Conservation (phyloP, 2,797 vertebrate genomes). For the Buceros bicornis region DNA sequence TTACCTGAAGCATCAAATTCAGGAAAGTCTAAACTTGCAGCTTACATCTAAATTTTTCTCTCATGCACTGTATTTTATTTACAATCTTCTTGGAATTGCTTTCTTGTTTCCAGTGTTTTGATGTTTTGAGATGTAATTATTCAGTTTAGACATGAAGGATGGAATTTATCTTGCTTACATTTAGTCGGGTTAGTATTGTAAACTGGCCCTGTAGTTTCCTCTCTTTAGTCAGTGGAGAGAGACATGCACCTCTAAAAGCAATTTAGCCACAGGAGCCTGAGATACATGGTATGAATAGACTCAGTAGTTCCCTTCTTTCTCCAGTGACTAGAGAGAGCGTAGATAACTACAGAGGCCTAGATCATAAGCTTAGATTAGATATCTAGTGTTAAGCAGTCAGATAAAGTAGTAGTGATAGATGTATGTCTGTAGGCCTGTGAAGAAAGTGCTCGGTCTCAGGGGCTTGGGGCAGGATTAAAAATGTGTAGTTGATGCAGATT, state of each 20-base stretch:
- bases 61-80: not conserved
- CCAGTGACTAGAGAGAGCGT: not conserved
- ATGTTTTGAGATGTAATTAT: not conserved
- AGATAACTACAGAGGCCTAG: not conserved
- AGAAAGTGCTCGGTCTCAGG: not conserved
- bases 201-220: not conserved
- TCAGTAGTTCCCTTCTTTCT: not conserved
- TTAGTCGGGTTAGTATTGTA: not conserved
- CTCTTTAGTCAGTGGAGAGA: not conserved
- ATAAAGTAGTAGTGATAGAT: not conserved
- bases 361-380: accelerated
- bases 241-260: not conserved
- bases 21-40: not conserved
- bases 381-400: not conserved
- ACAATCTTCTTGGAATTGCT: not conserved
- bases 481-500: not conserved
- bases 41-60: not conserved
- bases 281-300: not conserved
- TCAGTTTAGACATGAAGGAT: not conserved
- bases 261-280: not conserved
- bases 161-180: accelerated
- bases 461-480: not conserved
- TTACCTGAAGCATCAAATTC: not conserved
- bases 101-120: not conserved
- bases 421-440: not conserved